Evolutionary conservation across 2,797 vertebrate genomes (phyloP).

Genomic region (Ptychadena robeensis): DNA sequence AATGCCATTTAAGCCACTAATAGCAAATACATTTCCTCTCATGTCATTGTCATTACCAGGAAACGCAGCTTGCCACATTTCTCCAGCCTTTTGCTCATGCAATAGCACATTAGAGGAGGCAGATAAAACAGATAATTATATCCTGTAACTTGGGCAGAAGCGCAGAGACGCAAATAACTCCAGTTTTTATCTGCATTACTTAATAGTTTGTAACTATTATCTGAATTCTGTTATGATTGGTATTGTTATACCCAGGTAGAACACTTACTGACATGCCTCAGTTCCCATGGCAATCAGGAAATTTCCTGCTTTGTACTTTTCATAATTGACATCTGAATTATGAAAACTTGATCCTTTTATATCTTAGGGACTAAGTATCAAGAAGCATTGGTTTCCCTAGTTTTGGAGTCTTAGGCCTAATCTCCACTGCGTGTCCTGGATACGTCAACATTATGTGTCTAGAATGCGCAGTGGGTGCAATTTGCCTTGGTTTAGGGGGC

Average conservation of each 20-base stretch:
- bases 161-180: neutral
- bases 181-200: neutral
- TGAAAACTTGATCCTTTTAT: too few relatives aligned
- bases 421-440: too few relatives aligned
- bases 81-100: neutral
- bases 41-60: neutral
- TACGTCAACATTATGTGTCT: too few relatives aligned
- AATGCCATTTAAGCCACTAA: neutral
- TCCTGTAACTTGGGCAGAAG: too few relatives aligned
- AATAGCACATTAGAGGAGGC: neutral
- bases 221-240: neutral
- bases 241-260: neutral
- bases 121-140: neutral
- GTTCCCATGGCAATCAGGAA: neutral
- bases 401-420: too few relatives aligned
- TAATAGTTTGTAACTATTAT: neutral
- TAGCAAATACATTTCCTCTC: neutral
- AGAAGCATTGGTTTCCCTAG: too few relatives aligned
- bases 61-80: neutral
- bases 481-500: too few relatives aligned
- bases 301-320: neutral
- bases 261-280: neutral
- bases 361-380: too few relatives aligned
- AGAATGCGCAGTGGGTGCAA: too few relatives aligned
- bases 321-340: too few relatives aligned